These are phyloP conservation scores for Sphenopsis melanotis DNA, from an alignment of 2,797 vertebrate genomes.

Conservation along the genomic window DNA sequence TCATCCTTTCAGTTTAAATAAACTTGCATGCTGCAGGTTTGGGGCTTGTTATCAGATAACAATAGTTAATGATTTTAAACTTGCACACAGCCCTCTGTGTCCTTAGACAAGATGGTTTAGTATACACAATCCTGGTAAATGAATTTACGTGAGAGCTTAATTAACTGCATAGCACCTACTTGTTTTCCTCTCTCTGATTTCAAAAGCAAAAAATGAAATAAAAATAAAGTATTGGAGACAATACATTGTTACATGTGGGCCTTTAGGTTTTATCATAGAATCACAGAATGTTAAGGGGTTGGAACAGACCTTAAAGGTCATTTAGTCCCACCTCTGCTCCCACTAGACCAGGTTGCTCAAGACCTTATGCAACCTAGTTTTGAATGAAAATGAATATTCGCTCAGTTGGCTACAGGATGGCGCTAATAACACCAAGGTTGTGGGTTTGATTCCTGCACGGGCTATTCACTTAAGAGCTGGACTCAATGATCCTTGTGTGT, in stretches of 20 bases:
- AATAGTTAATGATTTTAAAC: constrained; percentile 34
- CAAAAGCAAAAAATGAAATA: background rate
- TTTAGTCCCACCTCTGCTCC: background rate
- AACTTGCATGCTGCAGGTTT: background rate
- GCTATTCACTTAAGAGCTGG: background rate
- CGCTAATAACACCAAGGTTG: background rate
- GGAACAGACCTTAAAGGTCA: background rate
- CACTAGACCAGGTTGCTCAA: background rate
- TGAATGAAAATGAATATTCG: background rate
- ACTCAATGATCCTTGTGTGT: background rate
- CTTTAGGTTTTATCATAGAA: background rate
- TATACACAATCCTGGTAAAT: background rate
- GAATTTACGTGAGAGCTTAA: background rate
- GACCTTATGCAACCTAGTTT: background rate
- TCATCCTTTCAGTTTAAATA: background rate
- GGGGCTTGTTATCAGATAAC: background rate
- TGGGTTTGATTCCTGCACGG: background rate
- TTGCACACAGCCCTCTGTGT: background rate
- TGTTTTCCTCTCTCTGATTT: background rate
- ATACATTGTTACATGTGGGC: background rate
- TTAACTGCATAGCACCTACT: background rate
- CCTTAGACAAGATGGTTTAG: background rate
- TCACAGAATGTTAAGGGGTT: background rate
- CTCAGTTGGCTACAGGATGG: background rate
- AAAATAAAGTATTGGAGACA: background rate